These are phyloP conservation scores for Ceratotherium simum DNA, from an alignment of 2,113 vertebrate genomes.

Conservation along the genomic window DNA sequence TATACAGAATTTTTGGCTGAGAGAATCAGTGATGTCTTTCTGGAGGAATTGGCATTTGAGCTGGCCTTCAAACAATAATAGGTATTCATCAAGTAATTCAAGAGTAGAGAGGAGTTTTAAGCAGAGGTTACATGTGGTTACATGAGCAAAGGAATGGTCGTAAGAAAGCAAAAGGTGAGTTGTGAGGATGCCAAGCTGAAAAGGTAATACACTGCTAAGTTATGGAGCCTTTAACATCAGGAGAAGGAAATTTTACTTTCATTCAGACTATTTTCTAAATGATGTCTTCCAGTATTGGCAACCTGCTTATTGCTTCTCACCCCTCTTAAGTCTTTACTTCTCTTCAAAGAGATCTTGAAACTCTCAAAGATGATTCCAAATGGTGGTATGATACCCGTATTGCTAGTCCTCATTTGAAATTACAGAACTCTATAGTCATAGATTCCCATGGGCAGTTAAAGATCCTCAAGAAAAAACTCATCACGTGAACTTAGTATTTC, in stretches of 20 bases:
- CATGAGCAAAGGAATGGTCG: neutral
- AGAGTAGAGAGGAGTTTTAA: neutral
- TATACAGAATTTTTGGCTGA: neutral
- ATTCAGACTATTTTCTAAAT: neutral
- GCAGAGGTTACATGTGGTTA: neutral
- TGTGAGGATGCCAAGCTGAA: neutral
- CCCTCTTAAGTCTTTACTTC: neutral
- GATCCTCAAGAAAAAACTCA: neutral
- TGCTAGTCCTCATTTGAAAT: neutral
- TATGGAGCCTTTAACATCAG: neutral
- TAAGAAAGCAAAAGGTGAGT: neutral
- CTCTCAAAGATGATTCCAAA: slow-evolving; percentile 13
- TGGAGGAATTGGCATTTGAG: neutral
- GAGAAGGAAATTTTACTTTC: slow-evolving; percentile 45
- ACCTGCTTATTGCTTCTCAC: neutral
- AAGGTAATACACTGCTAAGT: neutral
- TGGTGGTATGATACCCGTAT: neutral
- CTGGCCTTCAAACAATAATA: neutral
- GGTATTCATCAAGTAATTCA: neutral
- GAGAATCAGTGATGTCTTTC: neutral
- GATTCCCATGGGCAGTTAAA: neutral
- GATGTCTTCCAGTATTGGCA: neutral
- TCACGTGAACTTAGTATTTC: slow-evolving; percentile 11
- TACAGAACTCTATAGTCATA: neutral
- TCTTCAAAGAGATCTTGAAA: slow-evolving; percentile 3